Evolutionary conservation across 2,797 vertebrate species (phyloP), one percentile per base, ranked within the genome.

Genomic region (Geotria australis): DNA sequence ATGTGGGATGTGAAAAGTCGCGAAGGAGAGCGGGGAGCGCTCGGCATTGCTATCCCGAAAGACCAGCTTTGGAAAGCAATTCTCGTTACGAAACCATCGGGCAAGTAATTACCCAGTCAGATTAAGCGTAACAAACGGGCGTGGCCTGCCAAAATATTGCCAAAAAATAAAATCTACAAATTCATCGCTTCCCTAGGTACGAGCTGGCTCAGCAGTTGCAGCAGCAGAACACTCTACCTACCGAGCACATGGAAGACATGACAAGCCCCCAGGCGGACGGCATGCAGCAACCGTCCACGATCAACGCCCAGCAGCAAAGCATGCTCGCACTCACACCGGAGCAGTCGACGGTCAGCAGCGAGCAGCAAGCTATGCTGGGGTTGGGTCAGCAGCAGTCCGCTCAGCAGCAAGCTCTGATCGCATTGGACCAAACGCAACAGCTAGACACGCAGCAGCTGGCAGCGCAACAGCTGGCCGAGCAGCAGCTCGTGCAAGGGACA

Each of bases 131-230:
- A 24, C 24, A 38, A 38, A 38, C 38, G 24, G 38, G 24, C 2
- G 4, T 24, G 38, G 5, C 24, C 24, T 38, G 24, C 24, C 5
- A 38, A 38, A 38, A 38, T 38, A 38, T 38, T 38, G 38, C 24
- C 24, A 38, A 38, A 38, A 38, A 24, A 24, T 38, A 38, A 38
- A 38, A 38, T 38, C 24, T 24, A 38, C 38, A 38, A 38, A 38
- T 38, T 24, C 24, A 38, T 38, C 24, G 24, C 24, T 38, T 38
- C 24, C 24, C 24, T 38, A 96, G 89, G 61, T 96, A 89, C 0
- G 89, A 96, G 68, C 73, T 96, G 59, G 85, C 81, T 24, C 86
- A 93, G 64, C 86, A 95, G 68, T 74, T 89, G 51, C 84, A 78
- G 56, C 74, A 85, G 61, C 76, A 74, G 59, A 80, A 72, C 62